Conservation (phyloP, 2,113 vertebrate species). For the Acrocephalus arundinaceus region DNA sequence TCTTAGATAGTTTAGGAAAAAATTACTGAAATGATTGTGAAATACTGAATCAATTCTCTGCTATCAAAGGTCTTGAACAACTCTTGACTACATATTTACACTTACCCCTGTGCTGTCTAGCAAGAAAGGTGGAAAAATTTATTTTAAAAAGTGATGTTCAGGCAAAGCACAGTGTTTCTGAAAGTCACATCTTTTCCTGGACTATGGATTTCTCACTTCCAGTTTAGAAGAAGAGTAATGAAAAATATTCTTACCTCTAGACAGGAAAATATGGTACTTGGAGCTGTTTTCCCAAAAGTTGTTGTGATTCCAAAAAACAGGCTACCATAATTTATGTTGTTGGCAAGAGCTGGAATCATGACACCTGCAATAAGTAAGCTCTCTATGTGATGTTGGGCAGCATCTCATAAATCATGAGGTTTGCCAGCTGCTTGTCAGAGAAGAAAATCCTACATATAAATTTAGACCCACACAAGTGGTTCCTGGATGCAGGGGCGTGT, state of each 20-base stretch:
- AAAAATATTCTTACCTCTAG: not conserved
- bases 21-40: not conserved
- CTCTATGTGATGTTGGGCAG: not conserved
- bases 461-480: constrained; percentile 20
- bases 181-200: not conserved
- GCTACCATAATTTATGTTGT: not conserved
- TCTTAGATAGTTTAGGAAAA: not conserved
- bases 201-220: not conserved
- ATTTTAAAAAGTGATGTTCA: not conserved
- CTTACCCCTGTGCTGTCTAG: not conserved
- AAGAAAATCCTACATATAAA: constrained; percentile 21
- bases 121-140: not conserved
- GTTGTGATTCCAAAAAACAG: not conserved
- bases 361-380: constrained; percentile 12
- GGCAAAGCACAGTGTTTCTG: not conserved
- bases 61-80: not conserved
- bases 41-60: not conserved
- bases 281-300: not conserved
- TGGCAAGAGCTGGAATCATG: not conserved
- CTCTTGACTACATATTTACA: not conserved
- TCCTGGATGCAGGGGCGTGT: not conserved
- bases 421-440: constrained; percentile 22
- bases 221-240: not conserved
- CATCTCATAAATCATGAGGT: not conserved
- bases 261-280: not conserved